Evolutionary conservation across 2,888 invertebrate genomes (phyloP).

Genomic region (Eupeodes luniger): DNA sequence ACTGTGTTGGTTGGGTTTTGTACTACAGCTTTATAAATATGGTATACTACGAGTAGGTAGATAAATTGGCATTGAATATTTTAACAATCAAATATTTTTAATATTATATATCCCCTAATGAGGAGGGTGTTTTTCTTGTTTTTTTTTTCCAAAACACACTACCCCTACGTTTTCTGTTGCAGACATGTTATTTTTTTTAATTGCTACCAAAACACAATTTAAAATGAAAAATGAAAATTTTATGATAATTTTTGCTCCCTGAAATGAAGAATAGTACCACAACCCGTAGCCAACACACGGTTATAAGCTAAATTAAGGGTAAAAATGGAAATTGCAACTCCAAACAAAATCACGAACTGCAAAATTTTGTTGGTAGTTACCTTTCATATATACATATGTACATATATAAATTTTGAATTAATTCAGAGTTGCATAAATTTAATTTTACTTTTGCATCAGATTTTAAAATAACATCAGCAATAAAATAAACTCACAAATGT

Average conservation of each 20-base stretch:
- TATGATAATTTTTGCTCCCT: neutral
- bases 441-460: conserved; percentile 6
- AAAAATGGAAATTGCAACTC: conserved; percentile 5
- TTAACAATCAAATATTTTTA: conserved; percentile 9
- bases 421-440: conserved; percentile 26
- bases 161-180: conserved; percentile 30
- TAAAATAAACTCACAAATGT: neutral
- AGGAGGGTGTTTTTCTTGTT: conserved; percentile 30
- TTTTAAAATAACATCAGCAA: conserved; percentile 22
- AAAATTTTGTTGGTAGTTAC: neutral
- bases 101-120: conserved; percentile 50
- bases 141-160: neutral
- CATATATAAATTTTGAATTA: conserved; percentile 20
- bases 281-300: neutral
- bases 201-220: conserved; percentile 39
- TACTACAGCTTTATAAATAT: neutral
- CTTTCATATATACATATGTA: neutral
- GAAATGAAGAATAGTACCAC: neutral
- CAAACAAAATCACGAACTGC: conserved; percentile 6
- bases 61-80: neutral
- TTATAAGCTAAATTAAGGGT: conserved; percentile 6
- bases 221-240: conserved; percentile 5
- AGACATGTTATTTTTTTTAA: conserved; percentile 59
- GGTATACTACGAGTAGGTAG: no score
- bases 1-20: neutral